Conservation (phyloP, 2,113 vertebrate genomes). For the Ariopsis seemanni region DNA sequence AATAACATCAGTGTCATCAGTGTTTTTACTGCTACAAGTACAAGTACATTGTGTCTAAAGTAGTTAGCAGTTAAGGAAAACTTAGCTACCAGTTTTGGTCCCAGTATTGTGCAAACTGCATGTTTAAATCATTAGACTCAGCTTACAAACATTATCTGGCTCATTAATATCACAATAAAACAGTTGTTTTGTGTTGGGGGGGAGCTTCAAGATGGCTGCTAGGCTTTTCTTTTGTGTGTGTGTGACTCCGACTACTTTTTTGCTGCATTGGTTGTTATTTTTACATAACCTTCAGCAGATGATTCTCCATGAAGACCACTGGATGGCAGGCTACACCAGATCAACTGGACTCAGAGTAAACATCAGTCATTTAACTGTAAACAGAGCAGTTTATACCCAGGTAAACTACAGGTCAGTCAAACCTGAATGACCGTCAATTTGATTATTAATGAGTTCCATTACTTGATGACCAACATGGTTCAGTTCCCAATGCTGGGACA, state of each 20-base stretch:
- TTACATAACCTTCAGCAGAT: neutral
- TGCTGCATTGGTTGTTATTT: neutral
- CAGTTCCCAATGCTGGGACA: neutral
- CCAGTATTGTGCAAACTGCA: neutral
- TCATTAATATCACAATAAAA: neutral
- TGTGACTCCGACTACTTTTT: neutral
- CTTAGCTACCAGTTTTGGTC: neutral
- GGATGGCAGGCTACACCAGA: conserved; percentile 48
- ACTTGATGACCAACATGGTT: neutral
- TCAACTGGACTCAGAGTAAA: neutral
- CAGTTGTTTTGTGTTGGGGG: neutral
- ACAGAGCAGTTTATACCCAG: neutral
- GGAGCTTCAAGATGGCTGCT: neutral
- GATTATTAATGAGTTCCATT: neutral
- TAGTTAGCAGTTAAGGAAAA: neutral
- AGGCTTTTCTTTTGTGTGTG: too few species aligned
- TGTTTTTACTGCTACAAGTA: neutral
- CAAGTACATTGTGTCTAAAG: neutral
- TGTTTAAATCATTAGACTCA: neutral
- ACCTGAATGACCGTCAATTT: neutral
- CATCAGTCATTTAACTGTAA: neutral
- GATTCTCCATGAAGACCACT: conserved; percentile 36
- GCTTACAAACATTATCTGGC: neutral
- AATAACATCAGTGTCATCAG: neutral
- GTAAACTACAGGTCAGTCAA: neutral